A percentile compares a stretch with the other conserved stretches of the same genome.
These are phyloP conservation scores for Dicrostonyx torquatus DNA, from an alignment of 2,797 vertebrate species.

Conservation along the genomic window DNA sequence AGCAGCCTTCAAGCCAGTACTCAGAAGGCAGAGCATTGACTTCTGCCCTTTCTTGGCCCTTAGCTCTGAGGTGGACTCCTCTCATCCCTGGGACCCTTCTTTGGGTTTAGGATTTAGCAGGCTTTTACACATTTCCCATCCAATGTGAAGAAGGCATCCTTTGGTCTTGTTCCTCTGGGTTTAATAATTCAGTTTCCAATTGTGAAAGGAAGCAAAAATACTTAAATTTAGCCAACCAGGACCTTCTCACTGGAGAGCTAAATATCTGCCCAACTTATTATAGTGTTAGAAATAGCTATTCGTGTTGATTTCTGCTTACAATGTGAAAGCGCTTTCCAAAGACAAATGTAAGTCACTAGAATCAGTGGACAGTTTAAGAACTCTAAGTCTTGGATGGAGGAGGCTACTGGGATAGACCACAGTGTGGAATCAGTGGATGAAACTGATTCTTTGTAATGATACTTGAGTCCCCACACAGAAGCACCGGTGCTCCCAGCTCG, in stretches of 20 bases:
- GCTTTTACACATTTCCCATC: not conserved
- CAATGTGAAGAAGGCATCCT: not conserved
- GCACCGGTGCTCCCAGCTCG: too few relatives aligned
- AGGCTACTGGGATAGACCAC: not conserved
- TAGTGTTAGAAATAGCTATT: not conserved
- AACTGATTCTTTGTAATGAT: not conserved
- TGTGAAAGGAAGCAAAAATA: not conserved
- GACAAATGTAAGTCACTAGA: not conserved
- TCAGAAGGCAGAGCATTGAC: not conserved
- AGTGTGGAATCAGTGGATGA: not conserved
- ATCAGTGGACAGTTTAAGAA: not conserved
- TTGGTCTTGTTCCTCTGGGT: not conserved
- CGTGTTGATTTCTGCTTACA: not conserved
- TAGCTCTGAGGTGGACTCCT: accelerated
- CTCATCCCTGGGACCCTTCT: not conserved
- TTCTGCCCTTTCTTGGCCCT: not conserved
- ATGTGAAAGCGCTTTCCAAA: not conserved
- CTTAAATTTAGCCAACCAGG: not conserved
- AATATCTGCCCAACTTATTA: not conserved
- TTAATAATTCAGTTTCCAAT: not conserved
- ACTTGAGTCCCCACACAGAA: not conserved
- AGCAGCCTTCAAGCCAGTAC: not conserved
- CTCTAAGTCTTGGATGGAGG: not conserved
- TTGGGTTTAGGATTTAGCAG: not conserved
- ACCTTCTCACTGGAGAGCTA: not conserved